These are phyloP conservation scores for Leptatherina wallacei DNA, from an alignment of 2,797 vertebrate species.

Conservation along the genomic window DNA sequence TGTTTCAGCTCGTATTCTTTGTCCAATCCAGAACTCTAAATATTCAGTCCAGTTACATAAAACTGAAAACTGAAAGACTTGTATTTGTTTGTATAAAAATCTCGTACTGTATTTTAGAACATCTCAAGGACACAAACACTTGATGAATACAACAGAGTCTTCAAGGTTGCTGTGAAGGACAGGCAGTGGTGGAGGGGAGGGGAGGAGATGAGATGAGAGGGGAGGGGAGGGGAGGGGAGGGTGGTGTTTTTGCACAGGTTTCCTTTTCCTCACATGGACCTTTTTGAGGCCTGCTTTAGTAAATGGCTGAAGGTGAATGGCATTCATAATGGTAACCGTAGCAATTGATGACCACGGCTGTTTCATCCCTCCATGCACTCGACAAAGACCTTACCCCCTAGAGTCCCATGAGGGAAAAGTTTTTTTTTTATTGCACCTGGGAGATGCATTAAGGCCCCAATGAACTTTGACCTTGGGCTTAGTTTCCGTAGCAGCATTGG, in stretches of 20 bases:
- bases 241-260: conserved; percentile 4
- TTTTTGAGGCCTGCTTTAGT: conserved; percentile 23
- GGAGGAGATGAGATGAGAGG: neutral
- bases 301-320: conserved; percentile 67
- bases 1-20: neutral
- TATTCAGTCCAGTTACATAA: neutral
- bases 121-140: conserved; percentile 16
- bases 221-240: neutral
- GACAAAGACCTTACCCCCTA: conserved; percentile 45
- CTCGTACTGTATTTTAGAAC: neutral
- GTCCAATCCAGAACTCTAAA: neutral
- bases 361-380: conserved; percentile 33
- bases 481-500: conserved; percentile 68
- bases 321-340: conserved; percentile 56
- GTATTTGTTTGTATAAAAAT: neutral
- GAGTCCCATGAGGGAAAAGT: conserved; percentile 61
- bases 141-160: neutral
- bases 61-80: neutral
- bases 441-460: conserved; percentile 70
- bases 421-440: conserved; percentile 72
- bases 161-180: conserved; percentile 24
- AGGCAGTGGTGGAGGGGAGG: neutral
- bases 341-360: conserved; percentile 56
- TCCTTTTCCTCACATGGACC: conserved; percentile 22
- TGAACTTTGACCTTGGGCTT: conserved; percentile 81